phyloP scores from a whole-genome alignment of 2,113 vertebrate genomes.

The Coryphaenoides rupestris region DNA sequence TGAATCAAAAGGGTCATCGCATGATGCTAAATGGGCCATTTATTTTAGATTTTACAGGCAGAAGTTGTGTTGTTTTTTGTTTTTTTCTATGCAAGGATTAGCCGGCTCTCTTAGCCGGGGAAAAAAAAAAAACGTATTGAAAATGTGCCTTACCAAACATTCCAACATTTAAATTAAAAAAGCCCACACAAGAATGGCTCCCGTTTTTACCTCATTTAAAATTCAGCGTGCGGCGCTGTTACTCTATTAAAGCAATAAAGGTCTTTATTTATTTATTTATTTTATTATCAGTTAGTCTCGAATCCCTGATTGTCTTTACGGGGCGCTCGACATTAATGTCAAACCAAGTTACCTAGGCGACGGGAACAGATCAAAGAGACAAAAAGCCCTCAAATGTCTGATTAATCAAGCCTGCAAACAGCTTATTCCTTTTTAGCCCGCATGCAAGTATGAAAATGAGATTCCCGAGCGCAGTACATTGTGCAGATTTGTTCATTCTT shows the following conservation, averaged over 20 bases:
- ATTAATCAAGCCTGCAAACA: constrained; percentile 99
- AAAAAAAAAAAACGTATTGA: constrained; percentile 54
- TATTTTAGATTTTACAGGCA: constrained; percentile 61
- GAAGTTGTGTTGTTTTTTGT: constrained; percentile 33
- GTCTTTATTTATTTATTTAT: constrained; percentile 69
- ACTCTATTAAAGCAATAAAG: constrained; percentile 89
- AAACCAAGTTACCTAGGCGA: constrained; percentile 99
- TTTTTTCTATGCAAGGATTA: constrained; percentile 56
- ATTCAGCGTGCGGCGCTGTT: constrained; percentile 82
- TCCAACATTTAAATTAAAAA: constrained; percentile 62
- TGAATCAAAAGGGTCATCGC: constrained; percentile 46
- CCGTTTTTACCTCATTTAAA: constrained; percentile 80
- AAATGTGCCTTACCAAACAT: constrained; percentile 63
- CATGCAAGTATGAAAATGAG: constrained; percentile 99
- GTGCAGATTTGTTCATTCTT: constrained; percentile 99
- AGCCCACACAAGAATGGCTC: constrained; percentile 9
- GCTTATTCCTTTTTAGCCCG: constrained; percentile 99
- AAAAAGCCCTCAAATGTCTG: constrained; percentile 98
- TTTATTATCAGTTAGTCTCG: constrained; percentile 87
- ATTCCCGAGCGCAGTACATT: constrained; percentile 98
- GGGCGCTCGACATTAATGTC: constrained; percentile 97
- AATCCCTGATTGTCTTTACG: constrained; percentile 96
- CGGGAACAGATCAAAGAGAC: constrained; percentile 99
- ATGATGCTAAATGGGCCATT: constrained; percentile 54
- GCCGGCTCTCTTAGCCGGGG: constrained; percentile 55